phyloP scores from a whole-genome alignment of 2,888 invertebrate species.

The Drosophila maculinotata region DNA sequence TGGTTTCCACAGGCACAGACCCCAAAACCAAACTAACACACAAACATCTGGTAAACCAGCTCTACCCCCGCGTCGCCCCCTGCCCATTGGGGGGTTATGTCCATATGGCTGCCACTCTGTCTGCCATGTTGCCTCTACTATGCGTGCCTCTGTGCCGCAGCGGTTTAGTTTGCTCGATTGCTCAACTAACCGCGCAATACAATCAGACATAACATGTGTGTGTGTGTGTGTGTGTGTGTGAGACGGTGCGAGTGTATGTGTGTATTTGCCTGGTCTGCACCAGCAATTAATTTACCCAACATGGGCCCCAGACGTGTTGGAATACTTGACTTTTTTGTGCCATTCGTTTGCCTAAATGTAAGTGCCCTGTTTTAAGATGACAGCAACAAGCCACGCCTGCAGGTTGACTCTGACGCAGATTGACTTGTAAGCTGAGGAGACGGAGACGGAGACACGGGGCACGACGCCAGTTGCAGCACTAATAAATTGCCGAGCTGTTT shows the following conservation, averaged over 20 bases:
- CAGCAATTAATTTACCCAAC: constrained; percentile 68
- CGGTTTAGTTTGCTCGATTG: constrained; percentile 71
- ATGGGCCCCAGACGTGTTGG: constrained; percentile 26
- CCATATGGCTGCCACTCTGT: constrained; percentile 37
- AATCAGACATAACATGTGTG: constrained; percentile 14
- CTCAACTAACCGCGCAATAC: constrained; percentile 69
- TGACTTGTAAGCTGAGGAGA: constrained; percentile 38
- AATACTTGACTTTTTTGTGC: constrained; percentile 16
- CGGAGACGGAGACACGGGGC: neutral
- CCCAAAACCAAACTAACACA: constrained; percentile 51
- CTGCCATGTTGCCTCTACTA: constrained; percentile 39
- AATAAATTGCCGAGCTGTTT: constrained; percentile 44
- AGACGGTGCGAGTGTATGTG: constrained; percentile 18
- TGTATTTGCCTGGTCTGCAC: constrained; percentile 31
- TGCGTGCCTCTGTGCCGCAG: constrained; percentile 57
- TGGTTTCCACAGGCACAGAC: constrained; percentile 62
- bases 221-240: neutral
- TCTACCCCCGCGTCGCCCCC: constrained; percentile 4
- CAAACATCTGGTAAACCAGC: constrained; percentile 46
- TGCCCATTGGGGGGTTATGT: neutral
- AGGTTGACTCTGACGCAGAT: constrained; percentile 38
- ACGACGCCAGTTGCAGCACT: constrained; percentile 12
- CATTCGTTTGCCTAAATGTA: constrained; percentile 47
- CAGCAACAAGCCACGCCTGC: constrained; percentile 23
- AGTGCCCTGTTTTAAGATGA: constrained; percentile 54